These are phyloP conservation scores for Electrophaes corylata DNA, from an alignment of 2,888 invertebrate genomes.

Conservation along the genomic window DNA sequence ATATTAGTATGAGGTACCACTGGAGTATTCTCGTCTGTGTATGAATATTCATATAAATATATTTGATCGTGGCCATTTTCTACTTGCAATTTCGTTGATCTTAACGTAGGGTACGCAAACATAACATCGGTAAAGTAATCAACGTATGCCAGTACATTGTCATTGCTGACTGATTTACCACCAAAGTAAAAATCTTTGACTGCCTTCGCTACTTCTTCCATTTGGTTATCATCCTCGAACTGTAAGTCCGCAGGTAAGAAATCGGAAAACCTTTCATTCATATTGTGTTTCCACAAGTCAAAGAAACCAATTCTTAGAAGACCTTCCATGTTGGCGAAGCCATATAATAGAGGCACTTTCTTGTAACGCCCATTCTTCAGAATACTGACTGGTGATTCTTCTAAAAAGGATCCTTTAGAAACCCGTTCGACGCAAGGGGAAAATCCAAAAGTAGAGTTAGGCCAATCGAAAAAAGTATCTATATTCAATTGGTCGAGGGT, in stretches of 20 bases:
- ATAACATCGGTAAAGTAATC: conserved; percentile 52
- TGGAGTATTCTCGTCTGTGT: conserved; percentile 41
- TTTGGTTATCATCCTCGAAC: conserved; percentile 47
- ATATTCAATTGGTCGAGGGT: conserved; percentile 46
- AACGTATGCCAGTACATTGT: conserved; percentile 46
- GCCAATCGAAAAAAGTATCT: conserved; percentile 17
- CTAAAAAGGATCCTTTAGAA: conserved; percentile 46
- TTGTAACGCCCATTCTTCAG: conserved; percentile 45
- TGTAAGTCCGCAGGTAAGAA: conserved; percentile 59
- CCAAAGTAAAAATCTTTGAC: conserved; percentile 56
- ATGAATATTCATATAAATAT: conserved; percentile 53
- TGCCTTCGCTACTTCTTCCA: conserved; percentile 43
- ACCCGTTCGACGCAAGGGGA: conserved; percentile 46
- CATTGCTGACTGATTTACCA: conserved; percentile 39
- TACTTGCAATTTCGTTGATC: conserved; percentile 43
- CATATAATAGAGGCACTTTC: conserved; percentile 56
- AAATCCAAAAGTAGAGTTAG: conserved; percentile 38
- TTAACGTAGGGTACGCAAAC: conserved; percentile 43
- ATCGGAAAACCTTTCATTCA: conserved; percentile 62
- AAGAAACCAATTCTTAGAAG: conserved; percentile 46
- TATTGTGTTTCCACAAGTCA: conserved; percentile 48
- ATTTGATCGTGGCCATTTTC: conserved; percentile 47
- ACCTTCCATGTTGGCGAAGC: conserved; percentile 63
- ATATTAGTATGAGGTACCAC: conserved; percentile 41
- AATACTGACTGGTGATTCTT: conserved; percentile 52